Base-by-base conservation (phyloP, 2,113 vertebrate genomes). In the Siniperca chuatsi region DNA sequence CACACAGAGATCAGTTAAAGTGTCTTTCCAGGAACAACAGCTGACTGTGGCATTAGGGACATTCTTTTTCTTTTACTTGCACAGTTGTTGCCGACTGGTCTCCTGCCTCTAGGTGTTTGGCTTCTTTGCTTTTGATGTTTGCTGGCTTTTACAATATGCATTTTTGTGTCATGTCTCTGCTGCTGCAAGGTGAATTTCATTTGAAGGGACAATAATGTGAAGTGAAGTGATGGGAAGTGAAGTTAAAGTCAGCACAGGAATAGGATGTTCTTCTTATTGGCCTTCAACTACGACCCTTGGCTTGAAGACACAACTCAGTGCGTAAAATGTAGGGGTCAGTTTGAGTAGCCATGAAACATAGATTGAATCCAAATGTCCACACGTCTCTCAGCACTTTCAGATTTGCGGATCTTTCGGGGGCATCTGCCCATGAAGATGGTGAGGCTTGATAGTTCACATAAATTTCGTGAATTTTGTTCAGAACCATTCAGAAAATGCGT, bases 1-100 rank as follows among this genome's bases (percentile, higher is more conserved):
- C 52, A 80, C 33, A 60, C 35, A 82, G 64, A 88, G 73, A 83
- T 83, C 76, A 84, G 58, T 52, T 83, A 21, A 76, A 72, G 33
- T 20, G 67, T 68, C 35, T 79, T 50, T 70, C 13, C 64, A 75
- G 58, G 76, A 75, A 37, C 33, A n/a, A 69, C 50, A 61, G 60
- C 67, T 57, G 20, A 65, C n/a, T 70, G 50, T 52, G 16, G 25
- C 50, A 54, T 61, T 15, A 33, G 40, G 37, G 16, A 66, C 18
- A 10, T 48, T 57, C 48, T 55, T 42, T 50, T 61, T 60, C n/a
- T 37, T 35, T 83, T 37, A 68, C 15, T 72, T 68, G 16, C 35
- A 46, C 33, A 54, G 35, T 54, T 33, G 23, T 29, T 82, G 44
- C 65, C 1, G 67, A n/a, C n/a, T 13, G 23, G 54, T 33, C 42